Conservation (phyloP, 1,140 invertebrate species). For the Cherax quadricarinatus region DNA sequence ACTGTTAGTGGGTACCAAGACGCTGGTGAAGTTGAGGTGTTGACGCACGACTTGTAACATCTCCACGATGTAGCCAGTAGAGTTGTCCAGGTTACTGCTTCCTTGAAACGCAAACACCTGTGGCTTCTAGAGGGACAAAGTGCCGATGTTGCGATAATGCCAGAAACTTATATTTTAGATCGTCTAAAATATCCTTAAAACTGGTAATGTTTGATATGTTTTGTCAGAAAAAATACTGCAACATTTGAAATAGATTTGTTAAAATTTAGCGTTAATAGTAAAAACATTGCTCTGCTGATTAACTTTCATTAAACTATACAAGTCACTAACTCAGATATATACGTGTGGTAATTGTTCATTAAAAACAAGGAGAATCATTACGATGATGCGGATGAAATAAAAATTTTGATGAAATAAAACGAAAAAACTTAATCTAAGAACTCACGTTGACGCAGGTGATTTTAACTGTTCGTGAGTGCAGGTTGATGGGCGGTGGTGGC, state of each 20-base stretch:
- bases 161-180: not conserved
- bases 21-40: constrained; percentile 46
- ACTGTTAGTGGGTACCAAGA: constrained; percentile 24
- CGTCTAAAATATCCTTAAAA: not conserved
- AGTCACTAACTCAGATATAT: too few relatives aligned
- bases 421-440: not conserved
- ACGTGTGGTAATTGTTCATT: too few relatives aligned
- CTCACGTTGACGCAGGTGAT: not conserved
- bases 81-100: not conserved
- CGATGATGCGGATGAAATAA: too few relatives aligned
- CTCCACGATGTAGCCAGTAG: constrained; percentile 33
- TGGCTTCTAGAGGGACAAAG: constrained; percentile 21
- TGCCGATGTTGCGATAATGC: not conserved
- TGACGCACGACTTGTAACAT: constrained; percentile 4
- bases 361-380: too few relatives aligned
- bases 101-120: constrained; percentile 12
- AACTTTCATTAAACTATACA: too few relatives aligned
- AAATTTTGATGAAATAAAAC: too few relatives aligned
- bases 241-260: too few relatives aligned
- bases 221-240: too few relatives aligned
- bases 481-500: not conserved
- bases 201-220: too few relatives aligned
- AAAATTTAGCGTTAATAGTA: too few relatives aligned
- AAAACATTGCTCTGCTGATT: too few relatives aligned
- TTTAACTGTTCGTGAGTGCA: not conserved